Evolutionary conservation across 2,113 vertebrate species (phyloP), one percentile per base, ranked within the genome.

Genomic region (Trematomus loennbergii): DNA sequence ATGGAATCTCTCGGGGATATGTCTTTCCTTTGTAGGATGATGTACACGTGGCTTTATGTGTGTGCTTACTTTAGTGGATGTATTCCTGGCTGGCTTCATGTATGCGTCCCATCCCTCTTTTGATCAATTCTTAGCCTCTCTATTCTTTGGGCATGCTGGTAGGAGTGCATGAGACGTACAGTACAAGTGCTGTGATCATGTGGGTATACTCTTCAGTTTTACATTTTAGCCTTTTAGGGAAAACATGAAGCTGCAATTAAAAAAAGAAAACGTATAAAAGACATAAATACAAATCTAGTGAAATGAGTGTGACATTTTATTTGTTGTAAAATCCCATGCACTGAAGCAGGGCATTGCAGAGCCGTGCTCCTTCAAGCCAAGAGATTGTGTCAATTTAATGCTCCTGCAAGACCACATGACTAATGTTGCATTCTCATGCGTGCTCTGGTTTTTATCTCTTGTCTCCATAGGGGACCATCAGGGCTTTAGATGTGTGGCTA

Each of bases 1-100:
- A 76, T 81, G 70, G 78, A 92, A 88, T 85, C 85, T 88, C 85
- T 76, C 2, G 43, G 65, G 86, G 75, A 88, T 75, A 81, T 43
- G 62, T 70, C 61, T 81, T 75, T 79, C 54, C 78, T 83, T 87
- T 85, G 82, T 81, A 70, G 53, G 61, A 87, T 79, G 61, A 85
- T 87, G 68, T 79, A 48, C 82, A 66, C 50, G 25, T 72, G 80
- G 70, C 52, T 79, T 65, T 83, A 75, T 81, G 70, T 15, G 9
- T 53, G 63, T 83, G 71, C 53, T 25, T 58, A 11, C 43, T 60
- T 13, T 43, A 53, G 64, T 46, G 59, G 53, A 46, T 81, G 18
- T 86, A 40, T 61, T 72, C 54, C 48, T 81, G 58, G 49, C 61
- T 86, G 69, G 69, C 50, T 64, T 12, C 68, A 29, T 80, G 66